phyloP scores from a whole-genome alignment of 2,113 vertebrate species.

The Leptobrachium leishanense region DNA sequence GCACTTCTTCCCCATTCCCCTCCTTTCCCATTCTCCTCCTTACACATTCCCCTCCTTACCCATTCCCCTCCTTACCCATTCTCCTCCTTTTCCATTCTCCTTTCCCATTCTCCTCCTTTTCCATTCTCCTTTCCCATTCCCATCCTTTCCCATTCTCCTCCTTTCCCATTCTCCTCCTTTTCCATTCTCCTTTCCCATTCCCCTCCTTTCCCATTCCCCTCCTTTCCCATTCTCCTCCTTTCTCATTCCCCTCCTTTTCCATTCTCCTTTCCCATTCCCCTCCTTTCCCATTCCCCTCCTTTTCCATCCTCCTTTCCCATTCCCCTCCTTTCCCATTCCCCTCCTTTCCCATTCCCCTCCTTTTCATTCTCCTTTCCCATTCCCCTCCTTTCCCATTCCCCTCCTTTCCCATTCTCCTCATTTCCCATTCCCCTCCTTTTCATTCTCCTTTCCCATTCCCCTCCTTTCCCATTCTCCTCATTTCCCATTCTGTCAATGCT shows the following conservation, averaged over 20 bases:
- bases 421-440: background rate
- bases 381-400: background rate
- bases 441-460: background rate
- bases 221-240: background rate
- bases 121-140: too few species aligned
- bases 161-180: background rate
- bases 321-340: background rate
- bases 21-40: too few species aligned
- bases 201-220: background rate
- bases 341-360: background rate
- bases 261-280: background rate
- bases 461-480: too few species aligned
- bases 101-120: too few species aligned
- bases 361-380: background rate
- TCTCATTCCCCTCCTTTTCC: background rate
- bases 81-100: too few species aligned
- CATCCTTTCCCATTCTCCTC: too few species aligned
- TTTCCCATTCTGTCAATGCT: too few species aligned
- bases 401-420: background rate
- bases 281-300: background rate
- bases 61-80: too few species aligned
- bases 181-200: background rate
- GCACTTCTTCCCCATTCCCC: too few species aligned
- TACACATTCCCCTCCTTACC: too few species aligned
- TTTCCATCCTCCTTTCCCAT: background rate